Percentiles rank a stretch among this genome's conserved stretches.
These are phyloP conservation scores for Stylophora pistillata DNA, from an alignment of 64 coral and sea anemone species.

Conservation along the genomic window DNA sequence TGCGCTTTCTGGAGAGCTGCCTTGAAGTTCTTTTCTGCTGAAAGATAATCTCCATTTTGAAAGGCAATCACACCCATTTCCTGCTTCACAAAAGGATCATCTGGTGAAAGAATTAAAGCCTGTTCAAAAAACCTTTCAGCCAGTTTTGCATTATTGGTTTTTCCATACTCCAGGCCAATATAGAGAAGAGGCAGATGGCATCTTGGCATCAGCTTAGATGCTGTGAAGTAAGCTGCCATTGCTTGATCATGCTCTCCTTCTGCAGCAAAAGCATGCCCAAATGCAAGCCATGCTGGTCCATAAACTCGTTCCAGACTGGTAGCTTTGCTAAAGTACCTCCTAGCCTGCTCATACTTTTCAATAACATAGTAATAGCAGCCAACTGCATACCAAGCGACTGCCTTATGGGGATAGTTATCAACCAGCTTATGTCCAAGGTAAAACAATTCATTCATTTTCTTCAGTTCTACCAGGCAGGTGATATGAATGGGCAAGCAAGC, in stretches of 20 bases:
- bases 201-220: slow-evolving; percentile 95
- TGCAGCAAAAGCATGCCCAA: slow-evolving; percentile 97
- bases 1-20: slow-evolving; percentile 89
- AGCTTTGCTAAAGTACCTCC: slow-evolving; percentile 97
- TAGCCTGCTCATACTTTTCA: slow-evolving; percentile 92
- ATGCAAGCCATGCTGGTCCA: slow-evolving; percentile 98
- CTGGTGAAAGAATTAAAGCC: slow-evolving; percentile 84
- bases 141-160: slow-evolving; percentile 95
- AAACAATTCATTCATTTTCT: slow-evolving; percentile 95
- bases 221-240: slow-evolving; percentile 98
- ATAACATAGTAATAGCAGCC: slow-evolving; percentile 98
- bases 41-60: slow-evolving; percentile 80
- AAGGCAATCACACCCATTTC: slow-evolving; percentile 97
- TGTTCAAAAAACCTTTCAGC: slow-evolving; percentile 90
- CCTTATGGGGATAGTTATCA: slow-evolving; percentile 95
- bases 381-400: slow-evolving; percentile 97
- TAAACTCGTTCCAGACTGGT: slow-evolving; percentile 80
- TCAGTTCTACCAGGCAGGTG: slow-evolving; percentile 92
- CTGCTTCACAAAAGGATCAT: slow-evolving; percentile 93
- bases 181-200: slow-evolving; percentile 90
- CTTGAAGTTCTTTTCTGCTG: slow-evolving; percentile 89
- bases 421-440: slow-evolving; percentile 96
- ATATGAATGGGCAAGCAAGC: slow-evolving; percentile 94
- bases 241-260: slow-evolving; percentile 99
- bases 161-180: slow-evolving; percentile 95